Evolutionary conservation across 2,888 invertebrate genomes (phyloP).

Genomic region (Platerodrilus igneus): DNA sequence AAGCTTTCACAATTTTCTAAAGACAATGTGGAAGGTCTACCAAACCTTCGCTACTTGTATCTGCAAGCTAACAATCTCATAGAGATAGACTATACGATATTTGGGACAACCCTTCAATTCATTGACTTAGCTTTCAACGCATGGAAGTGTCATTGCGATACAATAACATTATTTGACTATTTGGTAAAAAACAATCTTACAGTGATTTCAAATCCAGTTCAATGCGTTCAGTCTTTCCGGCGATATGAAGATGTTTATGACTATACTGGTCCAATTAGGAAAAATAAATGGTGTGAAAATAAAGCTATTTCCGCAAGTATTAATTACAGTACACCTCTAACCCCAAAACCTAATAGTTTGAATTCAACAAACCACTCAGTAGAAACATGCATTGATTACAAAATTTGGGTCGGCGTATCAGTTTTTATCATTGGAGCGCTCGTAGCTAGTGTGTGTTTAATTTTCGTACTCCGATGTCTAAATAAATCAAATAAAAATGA

Average conservation of each 20-base stretch:
- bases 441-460: too few relatives aligned
- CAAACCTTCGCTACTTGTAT: constrained; percentile 38
- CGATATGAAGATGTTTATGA: constrained; percentile 31
- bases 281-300: constrained; percentile 11
- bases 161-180: constrained; percentile 35
- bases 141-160: constrained; percentile 39
- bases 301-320: too few relatives aligned
- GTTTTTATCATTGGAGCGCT: too few relatives aligned
- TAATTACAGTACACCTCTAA: too few relatives aligned
- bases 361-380: too few relatives aligned
- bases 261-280: constrained; percentile 16
- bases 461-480: too few relatives aligned
- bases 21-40: constrained; percentile 34
- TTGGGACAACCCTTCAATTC: constrained; percentile 29
- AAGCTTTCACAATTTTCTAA: constrained; percentile 35
- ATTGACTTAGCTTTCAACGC: constrained; percentile 37
- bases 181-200: constrained; percentile 31
- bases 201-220: constrained; percentile 30
- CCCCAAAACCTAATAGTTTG: too few relatives aligned
- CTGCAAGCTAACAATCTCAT: constrained; percentile 42
- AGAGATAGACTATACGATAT: constrained; percentile 33
- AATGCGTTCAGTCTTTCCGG: constrained; percentile 28
- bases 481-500: too few relatives aligned
- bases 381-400: too few relatives aligned
- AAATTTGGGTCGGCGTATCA: too few relatives aligned